phyloP scores from a whole-genome alignment of 2,113 vertebrate species.

The Heterotis niloticus region DNA sequence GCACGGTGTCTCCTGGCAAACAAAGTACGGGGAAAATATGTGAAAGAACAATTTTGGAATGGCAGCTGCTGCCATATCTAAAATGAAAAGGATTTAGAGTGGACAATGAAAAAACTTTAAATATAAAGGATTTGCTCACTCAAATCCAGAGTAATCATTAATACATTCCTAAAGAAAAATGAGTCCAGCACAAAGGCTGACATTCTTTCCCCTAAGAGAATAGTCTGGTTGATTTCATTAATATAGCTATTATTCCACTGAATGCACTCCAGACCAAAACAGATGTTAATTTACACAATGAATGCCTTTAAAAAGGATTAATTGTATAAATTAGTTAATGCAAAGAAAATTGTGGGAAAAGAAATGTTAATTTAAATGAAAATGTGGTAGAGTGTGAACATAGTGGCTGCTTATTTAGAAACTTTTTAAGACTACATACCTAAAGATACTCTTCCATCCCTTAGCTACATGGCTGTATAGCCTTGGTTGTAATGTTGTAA shows the following conservation, averaged over 20 bases:
- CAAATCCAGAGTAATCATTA: constrained; percentile 59
- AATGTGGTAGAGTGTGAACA: not conserved
- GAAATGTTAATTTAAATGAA: not conserved
- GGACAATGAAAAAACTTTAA: constrained; percentile 54
- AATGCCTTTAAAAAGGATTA: constrained; percentile 6
- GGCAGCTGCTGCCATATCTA: constrained; percentile 51
- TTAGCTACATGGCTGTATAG: no score
- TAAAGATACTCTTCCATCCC: no score
- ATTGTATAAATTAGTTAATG: constrained; percentile 19
- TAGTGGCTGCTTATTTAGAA: not conserved
- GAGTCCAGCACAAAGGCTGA: constrained; percentile 58
- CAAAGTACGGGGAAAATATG: constrained; percentile 54
- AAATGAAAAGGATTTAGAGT: constrained; percentile 46
- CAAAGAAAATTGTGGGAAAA: constrained; percentile 20
- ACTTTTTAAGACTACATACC: no score
- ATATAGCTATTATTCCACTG: constrained; percentile 31
- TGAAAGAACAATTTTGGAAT: constrained; percentile 57
- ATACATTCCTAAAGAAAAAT: constrained; percentile 58
- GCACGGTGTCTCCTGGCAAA: constrained; percentile 50
- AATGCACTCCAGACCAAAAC: constrained; percentile 25
- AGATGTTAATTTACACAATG: constrained; percentile 28
- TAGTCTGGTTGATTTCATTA: constrained; percentile 56
- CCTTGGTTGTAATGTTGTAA: no score
- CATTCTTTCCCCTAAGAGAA: constrained; percentile 46
- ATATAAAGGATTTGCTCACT: constrained; percentile 65